Evolutionary conservation across 2,797 vertebrate species (phyloP), one percentile per base, ranked within the genome.

Genomic region (Bryconaethiops microstoma): DNA sequence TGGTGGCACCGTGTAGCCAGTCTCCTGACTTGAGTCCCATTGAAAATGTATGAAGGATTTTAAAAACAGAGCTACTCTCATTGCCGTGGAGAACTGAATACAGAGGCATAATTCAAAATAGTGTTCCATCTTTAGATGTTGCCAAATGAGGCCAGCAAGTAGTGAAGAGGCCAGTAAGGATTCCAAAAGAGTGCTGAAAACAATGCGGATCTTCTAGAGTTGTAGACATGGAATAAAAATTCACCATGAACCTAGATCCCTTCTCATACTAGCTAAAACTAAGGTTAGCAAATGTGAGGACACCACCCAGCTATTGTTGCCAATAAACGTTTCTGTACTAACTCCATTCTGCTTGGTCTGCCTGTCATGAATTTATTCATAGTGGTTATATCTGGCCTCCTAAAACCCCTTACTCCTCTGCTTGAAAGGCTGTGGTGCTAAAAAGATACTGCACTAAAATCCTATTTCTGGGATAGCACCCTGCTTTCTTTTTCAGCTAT

Each of bases 281-380:
- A 75, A 69, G 57, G 14, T 55, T 55, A 65, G 74, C 16, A 19
- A 57, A 71, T 81, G 65, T 81, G 50, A 76, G 59, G 21, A 77
- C 77, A 57, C 60, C 69, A 57, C 68, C 78, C 12, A 52, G 40
- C 62, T 73, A 67, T 5, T 48, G 29, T 74, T 78, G 80, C 80
- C 80, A 77, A 77, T 73, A 60, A 71, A 35, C 19, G 16, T 55
- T 39, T 65, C 14, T 76, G 60, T 59, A 74, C 59, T 78, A 52
- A 81, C 68, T 65, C 45, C 76, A 25, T 80, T 60, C 67, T 76
- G 19, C 67, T 85, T 79, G 21, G 50, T 68, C 70, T 74, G 63
- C 62, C 76, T 65, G 78, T 68, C 67, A 74, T 60, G 45, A 17
- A 60, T n/a, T 45, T 62, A 76, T 45, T 45, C 45, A 75, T 39